Conservation (phyloP, 1,140 invertebrate species). For the Limonius californicus region DNA sequence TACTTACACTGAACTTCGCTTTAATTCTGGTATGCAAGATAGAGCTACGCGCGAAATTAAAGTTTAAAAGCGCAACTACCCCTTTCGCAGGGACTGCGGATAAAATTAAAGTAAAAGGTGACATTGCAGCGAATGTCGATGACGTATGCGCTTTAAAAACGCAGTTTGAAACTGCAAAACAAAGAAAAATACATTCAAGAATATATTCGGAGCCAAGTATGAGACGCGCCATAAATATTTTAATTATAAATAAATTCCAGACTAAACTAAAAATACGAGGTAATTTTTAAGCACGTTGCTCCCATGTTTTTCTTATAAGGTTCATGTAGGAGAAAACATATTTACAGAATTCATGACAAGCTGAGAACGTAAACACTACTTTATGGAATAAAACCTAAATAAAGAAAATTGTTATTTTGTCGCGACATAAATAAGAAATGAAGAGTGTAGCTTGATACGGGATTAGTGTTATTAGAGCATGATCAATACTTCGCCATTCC, state of each 20-base stretch:
- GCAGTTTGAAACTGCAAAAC: neutral
- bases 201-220: slow-evolving; percentile 1
- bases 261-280: slow-evolving; percentile 37
- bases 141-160: no score
- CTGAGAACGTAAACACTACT: slow-evolving; percentile 11
- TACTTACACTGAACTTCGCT: slow-evolving; percentile 5
- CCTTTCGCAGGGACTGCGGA: neutral
- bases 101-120: no score
- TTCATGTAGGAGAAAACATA: neutral
- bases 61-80: neutral
- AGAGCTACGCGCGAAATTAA: neutral
- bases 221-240: slow-evolving; percentile 37
- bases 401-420: slow-evolving; percentile 35
- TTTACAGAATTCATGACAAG: slow-evolving; percentile 4
- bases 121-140: no score
- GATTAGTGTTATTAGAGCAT: slow-evolving; percentile 36
- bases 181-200: neutral
- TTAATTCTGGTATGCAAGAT: slow-evolving; percentile 3
- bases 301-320: slow-evolving; percentile 6
- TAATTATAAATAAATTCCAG: slow-evolving; percentile 41
- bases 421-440: slow-evolving; percentile 33
- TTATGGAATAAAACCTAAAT: neutral
- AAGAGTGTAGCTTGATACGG: slow-evolving; percentile 24
- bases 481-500: slow-evolving; percentile 34
- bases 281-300: slow-evolving; percentile 36